Percentiles rank a stretch among this genome's conserved stretches.
Evolutionary conservation across 2,888 invertebrate genomes (phyloP).

Genomic region (Eurytoma adleriae): DNA sequence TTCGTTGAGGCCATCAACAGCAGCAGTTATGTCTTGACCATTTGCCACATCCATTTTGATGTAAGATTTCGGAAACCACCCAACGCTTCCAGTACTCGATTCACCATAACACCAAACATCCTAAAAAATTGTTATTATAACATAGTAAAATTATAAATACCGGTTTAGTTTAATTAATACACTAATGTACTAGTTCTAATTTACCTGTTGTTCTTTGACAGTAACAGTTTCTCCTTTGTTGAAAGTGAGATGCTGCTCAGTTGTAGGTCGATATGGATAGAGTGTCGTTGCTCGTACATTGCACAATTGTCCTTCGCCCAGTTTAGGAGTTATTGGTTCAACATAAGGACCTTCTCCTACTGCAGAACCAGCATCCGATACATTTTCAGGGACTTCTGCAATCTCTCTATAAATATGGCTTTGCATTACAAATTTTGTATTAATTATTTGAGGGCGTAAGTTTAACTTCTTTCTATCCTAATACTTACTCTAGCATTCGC

Average conservation of each 20-base stretch:
- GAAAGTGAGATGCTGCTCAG: slow-evolving; percentile 80
- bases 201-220: slow-evolving; percentile 79
- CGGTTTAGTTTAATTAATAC: background rate
- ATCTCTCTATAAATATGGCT: slow-evolving; percentile 79
- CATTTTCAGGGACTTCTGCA: slow-evolving; percentile 84
- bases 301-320: slow-evolving; percentile 73
- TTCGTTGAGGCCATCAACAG: slow-evolving; percentile 78
- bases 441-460: background rate
- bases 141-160: too few relatives aligned
- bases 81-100: slow-evolving; percentile 75
- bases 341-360: slow-evolving; percentile 70
- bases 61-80: slow-evolving; percentile 82
- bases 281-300: slow-evolving; percentile 77
- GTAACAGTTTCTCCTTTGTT: slow-evolving; percentile 80
- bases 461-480: background rate
- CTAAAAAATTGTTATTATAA: slow-evolving; percentile 65
- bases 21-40: slow-evolving; percentile 61
- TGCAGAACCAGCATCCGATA: slow-evolving; percentile 77
- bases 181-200: background rate
- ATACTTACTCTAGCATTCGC: slow-evolving; percentile 78
- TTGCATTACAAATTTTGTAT: background rate
- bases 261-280: slow-evolving; percentile 80
- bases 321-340: slow-evolving; percentile 70
- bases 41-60: slow-evolving; percentile 73
- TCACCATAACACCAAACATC: slow-evolving; percentile 83